Conservation (phyloP, 2,113 vertebrate species). For the Chloroceryle aenea region DNA sequence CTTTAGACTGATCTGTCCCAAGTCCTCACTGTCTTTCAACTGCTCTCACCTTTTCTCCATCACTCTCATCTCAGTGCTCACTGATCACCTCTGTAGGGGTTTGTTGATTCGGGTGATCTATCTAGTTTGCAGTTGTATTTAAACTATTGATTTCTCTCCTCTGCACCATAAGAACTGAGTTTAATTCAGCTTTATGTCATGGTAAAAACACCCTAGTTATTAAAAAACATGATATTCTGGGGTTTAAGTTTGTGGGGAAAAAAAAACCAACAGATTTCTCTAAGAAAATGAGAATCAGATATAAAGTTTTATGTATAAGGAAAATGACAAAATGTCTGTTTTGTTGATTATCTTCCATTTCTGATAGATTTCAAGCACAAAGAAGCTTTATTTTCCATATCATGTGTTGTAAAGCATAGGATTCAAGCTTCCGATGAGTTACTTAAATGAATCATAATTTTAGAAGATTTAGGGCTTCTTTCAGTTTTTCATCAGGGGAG, state of each 20-base stretch:
- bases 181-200: background rate
- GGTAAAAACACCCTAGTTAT: background rate
- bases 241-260: background rate
- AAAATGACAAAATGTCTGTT: background rate
- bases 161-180: background rate
- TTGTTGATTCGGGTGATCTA: fast-evolving
- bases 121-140: background rate
- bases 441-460: background rate
- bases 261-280: background rate
- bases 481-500: background rate
- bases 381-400: background rate
- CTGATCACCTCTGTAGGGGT: background rate
- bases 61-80: background rate
- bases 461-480: background rate
- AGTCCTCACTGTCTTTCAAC: background rate
- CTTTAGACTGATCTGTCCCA: background rate
- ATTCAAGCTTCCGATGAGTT: background rate
- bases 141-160: background rate
- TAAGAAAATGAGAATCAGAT: background rate
- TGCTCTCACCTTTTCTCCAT: background rate
- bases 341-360: background rate
- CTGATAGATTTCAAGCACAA: background rate
- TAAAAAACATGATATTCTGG: background rate
- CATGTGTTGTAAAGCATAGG: background rate
- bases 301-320: background rate